Conservation (phyloP, 2,797 vertebrate genomes). For the Merluccius polli region DNA sequence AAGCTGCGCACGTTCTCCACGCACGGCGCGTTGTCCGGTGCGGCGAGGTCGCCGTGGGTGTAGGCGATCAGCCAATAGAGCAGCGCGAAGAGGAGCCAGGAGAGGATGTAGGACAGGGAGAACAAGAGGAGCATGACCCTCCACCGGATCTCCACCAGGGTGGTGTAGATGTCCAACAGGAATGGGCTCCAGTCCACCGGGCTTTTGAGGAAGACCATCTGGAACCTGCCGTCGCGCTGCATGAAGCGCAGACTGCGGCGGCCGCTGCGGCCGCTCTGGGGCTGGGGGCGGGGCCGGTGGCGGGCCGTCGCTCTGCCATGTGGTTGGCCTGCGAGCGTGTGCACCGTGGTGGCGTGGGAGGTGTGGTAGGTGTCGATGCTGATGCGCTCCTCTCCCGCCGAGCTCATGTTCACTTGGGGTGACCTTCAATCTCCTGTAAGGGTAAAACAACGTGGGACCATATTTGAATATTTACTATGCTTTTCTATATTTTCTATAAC, state of each 20-base stretch:
- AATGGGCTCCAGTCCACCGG: conserved; percentile 86
- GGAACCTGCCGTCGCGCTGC: conserved; percentile 87
- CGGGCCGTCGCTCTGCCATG: conserved; percentile 20
- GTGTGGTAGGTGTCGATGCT: conserved; percentile 45
- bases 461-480: not conserved
- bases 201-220: conserved; percentile 82
- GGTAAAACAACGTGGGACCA: not conserved
- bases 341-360: conserved; percentile 35
- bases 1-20: conserved; percentile 85
- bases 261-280: not conserved
- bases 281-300: not conserved
- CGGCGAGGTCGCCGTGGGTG: conserved; percentile 78
- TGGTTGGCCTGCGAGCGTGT: conserved; percentile 28
- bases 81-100: conserved; percentile 89
- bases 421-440: conserved; percentile 28
- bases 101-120: conserved; percentile 88
- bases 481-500: too few species aligned
- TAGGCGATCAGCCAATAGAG: conserved; percentile 90
- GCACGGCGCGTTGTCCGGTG: conserved; percentile 63
- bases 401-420: conserved; percentile 41
- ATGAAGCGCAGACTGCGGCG: conserved; percentile 64
- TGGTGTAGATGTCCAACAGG: conserved; percentile 91
- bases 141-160: conserved; percentile 93
- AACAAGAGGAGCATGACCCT: conserved; percentile 90
- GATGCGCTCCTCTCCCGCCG: conserved; percentile 29